These are phyloP conservation scores for Platyrinchus mystaceus DNA, from an alignment of 2,797 vertebrate species.

Conservation along the genomic window DNA sequence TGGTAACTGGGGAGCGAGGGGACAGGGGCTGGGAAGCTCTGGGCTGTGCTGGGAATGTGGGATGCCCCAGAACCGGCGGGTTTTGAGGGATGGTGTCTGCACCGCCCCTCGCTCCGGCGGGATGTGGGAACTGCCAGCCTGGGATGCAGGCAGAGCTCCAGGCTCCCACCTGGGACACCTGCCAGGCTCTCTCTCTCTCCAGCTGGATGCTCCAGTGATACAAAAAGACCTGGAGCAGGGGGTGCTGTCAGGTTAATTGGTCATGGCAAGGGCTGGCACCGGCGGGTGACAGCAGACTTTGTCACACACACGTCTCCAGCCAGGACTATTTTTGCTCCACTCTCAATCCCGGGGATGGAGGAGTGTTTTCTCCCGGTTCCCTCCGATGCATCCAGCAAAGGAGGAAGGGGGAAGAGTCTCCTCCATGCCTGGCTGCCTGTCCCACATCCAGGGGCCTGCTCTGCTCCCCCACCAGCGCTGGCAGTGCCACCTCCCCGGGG, in stretches of 20 bases:
- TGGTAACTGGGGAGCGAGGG: rapidly evolving
- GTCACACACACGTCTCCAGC: not conserved
- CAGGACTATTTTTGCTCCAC: not conserved
- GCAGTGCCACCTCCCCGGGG: not conserved
- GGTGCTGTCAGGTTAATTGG: not conserved
- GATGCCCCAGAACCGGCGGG: rapidly evolving
- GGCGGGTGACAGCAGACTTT: not conserved
- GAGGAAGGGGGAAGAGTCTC: rapidly evolving
- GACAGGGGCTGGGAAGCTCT: not conserved
- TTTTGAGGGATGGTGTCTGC: not conserved
- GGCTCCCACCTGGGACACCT: not conserved
- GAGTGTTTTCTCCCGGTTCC: not conserved
- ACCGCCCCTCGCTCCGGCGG: rapidly evolving
- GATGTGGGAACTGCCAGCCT: rapidly evolving
- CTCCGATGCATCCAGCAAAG: not conserved
- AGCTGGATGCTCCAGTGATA: not conserved
- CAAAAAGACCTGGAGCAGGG: rapidly evolving
- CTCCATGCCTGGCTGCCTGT: not conserved
- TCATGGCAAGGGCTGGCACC: not conserved
- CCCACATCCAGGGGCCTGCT: rapidly evolving
- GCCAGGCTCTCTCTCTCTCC: not conserved
- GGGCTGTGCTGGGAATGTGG: not conserved
- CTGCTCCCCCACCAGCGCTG: not conserved
- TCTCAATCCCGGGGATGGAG: not conserved
- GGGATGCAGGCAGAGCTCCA: not conserved